Base-by-base conservation (phyloP, 2,797 vertebrate genomes). In the Pseudopleuronectes americanus region DNA sequence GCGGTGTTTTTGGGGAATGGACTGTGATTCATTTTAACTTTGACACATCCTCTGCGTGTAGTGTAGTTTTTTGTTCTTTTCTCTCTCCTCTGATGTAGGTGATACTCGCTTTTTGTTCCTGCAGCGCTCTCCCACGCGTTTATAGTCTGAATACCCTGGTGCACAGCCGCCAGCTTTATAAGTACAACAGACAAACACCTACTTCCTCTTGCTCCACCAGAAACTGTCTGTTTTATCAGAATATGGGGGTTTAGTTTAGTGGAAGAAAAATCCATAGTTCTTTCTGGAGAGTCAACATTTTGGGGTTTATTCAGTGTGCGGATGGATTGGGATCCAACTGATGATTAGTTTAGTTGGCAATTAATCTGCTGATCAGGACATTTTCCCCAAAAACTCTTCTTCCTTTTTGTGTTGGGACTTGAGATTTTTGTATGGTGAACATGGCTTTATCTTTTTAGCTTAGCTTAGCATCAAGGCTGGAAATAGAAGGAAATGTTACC, bases 11-110 rank as follows among this genome's bases (percentile, higher is more conserved):
- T 12, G 14, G n/a, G 14, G n/a, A 56, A 58, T 16, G 23, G n/a
- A 22, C 69, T 10, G 51, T 87, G 87, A 86, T 84, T 90, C 71
- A 77, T 83, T 87, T 75, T 60, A 61, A 74, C 79, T 71, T 75
- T 72, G 71, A 70, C 69, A 76, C 74, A 66, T 77, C 57, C 19
- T 68, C 33, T 57, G 57, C 45, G n/a, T 76, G 65, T 63, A 57
- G 33, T 23, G 19, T 49, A 45, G 23, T 31, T 51, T 62, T 81
- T 66, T 81, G 65, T 7, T 8, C 23, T 22, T 14, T 17, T 17
- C 8, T 28, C 45, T 56, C 57, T 74, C 66, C 64, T 70, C 71
- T 71, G 79, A 82, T 86, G 70, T 41, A 70, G 76, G 76, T 80
- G 79, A 74, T 79, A 71, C 68, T 81, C 64, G 4, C 41, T 72